phyloP scores from a whole-genome alignment of 2,888 invertebrate species.

The Oeneis ivallda region DNA sequence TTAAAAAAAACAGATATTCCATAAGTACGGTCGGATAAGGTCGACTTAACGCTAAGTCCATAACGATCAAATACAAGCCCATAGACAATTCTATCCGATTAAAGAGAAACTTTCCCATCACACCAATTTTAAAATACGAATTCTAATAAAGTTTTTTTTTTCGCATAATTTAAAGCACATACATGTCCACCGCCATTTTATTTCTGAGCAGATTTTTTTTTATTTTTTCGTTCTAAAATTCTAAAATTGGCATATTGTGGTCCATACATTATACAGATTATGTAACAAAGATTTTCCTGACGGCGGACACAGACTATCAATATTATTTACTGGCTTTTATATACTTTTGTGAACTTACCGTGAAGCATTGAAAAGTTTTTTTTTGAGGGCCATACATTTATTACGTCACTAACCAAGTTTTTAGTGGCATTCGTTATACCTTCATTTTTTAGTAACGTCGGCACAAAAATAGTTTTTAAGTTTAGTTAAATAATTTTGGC shows the following conservation, averaged over 20 bases:
- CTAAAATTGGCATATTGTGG: slow-evolving; percentile 71
- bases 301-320: slow-evolving; percentile 31
- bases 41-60: not conserved
- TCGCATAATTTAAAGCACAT: slow-evolving; percentile 38
- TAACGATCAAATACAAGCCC: slow-evolving; percentile 53
- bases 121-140: slow-evolving; percentile 55
- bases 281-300: slow-evolving; percentile 13
- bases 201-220: slow-evolving; percentile 43
- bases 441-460: too few relatives aligned
- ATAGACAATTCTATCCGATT: slow-evolving; percentile 49
- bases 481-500: too few relatives aligned
- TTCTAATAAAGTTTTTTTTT: slow-evolving; percentile 24
- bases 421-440: too few relatives aligned
- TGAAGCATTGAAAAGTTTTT: slow-evolving; percentile 18
- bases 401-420: slow-evolving; percentile 5
- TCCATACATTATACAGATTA: slow-evolving; percentile 49
- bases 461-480: too few relatives aligned
- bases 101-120: slow-evolving; percentile 49
- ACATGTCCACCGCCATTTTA: slow-evolving; percentile 44
- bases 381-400: slow-evolving; percentile 13
- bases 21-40: slow-evolving; percentile 8
- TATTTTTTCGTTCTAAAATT: slow-evolving; percentile 44
- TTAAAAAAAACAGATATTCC: not conserved
- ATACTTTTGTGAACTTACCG: slow-evolving; percentile 24
- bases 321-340: slow-evolving; percentile 31